phyloP scores from a whole-genome alignment of 2,888 invertebrate species.

The Campoletis raptor region DNA sequence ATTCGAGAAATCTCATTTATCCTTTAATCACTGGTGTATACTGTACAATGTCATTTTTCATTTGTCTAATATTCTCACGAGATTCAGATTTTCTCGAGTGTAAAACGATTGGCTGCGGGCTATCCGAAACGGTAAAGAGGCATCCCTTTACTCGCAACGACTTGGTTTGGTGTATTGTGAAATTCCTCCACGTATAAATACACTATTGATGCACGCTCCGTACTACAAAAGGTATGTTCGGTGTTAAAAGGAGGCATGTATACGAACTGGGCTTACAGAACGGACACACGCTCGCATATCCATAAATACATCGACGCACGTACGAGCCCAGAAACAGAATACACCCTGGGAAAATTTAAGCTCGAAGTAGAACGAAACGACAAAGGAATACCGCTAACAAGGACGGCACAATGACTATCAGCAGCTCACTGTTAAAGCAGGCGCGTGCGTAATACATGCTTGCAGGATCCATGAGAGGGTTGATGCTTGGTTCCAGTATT shows the following conservation, averaged over 20 bases:
- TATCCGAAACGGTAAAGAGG: conserved; percentile 22
- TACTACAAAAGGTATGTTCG: not conserved
- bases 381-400: conserved; percentile 72
- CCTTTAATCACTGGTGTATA: not conserved
- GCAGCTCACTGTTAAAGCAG: conserved; percentile 46
- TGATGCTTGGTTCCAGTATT: conserved; percentile 29
- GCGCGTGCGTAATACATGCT: conserved; percentile 44
- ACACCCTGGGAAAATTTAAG: conserved; percentile 70
- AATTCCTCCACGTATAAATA: conserved; percentile 19
- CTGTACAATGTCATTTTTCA: conserved; percentile 3
- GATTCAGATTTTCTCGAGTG: conserved; percentile 20
- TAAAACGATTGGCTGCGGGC: conserved; percentile 20
- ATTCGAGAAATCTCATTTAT: not conserved
- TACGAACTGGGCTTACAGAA: conserved; percentile 2
- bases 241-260: not conserved
- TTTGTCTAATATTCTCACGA: not conserved
- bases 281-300: conserved; percentile 52
- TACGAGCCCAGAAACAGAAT: conserved; percentile 62
- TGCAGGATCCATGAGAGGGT: conserved; percentile 15
- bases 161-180: not conserved
- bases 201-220: conserved; percentile 13
- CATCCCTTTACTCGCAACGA: conserved; percentile 28
- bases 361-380: conserved; percentile 75
- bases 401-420: conserved; percentile 68
- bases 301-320: conserved; percentile 40